Conservation (phyloP, 2,797 vertebrate species). For the Distichodus sexfasciatus region DNA sequence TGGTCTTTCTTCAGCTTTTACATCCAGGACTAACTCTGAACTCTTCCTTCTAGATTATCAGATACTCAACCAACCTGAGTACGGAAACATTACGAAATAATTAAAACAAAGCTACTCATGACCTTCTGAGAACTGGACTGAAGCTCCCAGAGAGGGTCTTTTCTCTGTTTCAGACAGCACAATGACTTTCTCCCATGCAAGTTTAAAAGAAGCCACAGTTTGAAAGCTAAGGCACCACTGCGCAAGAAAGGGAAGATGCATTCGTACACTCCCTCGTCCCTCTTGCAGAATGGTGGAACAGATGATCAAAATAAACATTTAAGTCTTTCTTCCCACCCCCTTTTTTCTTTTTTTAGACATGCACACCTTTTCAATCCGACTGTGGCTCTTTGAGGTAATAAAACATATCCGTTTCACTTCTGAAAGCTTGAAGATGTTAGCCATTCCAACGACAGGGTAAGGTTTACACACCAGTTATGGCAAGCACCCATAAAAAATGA, state of each 20-base stretch:
- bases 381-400: constrained; percentile 72
- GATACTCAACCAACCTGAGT: constrained; percentile 63
- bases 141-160: constrained; percentile 49
- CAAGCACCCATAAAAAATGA: constrained; percentile 69
- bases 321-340: constrained; percentile 53
- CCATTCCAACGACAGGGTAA: constrained; percentile 62
- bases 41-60: constrained; percentile 57
- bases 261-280: constrained; percentile 40
- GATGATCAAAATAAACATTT: constrained; percentile 50
- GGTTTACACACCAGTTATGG: constrained; percentile 60
- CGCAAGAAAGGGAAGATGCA: constrained; percentile 48
- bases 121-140: constrained; percentile 65
- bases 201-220: constrained; percentile 48
- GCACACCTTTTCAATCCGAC: constrained; percentile 54
- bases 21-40: constrained; percentile 55
- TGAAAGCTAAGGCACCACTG: constrained; percentile 70
- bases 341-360: constrained; percentile 56
- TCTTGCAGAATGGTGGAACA: constrained; percentile 44
- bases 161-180: constrained; percentile 73
- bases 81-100: constrained; percentile 63
- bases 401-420: constrained; percentile 64
- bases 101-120: constrained; percentile 59
- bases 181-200: constrained; percentile 66
- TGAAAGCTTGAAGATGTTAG: constrained; percentile 54
- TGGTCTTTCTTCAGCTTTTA: constrained; percentile 44